phyloP scores from a whole-genome alignment of 1,140 invertebrate species.

The Drosophila eugracilis region DNA sequence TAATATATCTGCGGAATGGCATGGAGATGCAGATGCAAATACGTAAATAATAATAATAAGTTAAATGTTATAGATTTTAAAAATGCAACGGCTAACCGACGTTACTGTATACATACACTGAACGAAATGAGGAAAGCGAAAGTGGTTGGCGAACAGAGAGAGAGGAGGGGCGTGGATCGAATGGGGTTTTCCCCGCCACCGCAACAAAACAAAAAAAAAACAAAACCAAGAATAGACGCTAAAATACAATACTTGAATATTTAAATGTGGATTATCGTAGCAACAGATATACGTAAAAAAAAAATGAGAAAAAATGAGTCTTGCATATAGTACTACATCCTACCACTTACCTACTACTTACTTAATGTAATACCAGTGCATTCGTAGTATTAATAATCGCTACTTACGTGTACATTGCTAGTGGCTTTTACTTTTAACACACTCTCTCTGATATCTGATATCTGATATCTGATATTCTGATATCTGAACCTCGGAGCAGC shows the following conservation, averaged over 20 bases:
- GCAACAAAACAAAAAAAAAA: too few relatives aligned
- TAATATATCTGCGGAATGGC: constrained; percentile 51
- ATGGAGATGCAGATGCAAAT: constrained; percentile 48
- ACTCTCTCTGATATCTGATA: too few relatives aligned
- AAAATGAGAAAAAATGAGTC: constrained; percentile 20
- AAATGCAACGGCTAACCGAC: constrained; percentile 60
- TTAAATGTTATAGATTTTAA: constrained; percentile 84
- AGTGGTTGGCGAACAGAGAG: constrained; percentile 26
- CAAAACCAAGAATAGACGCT: constrained; percentile 61
- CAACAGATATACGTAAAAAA: constrained; percentile 81
- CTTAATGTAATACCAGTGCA: constrained; percentile 47
- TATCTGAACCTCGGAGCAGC: constrained; percentile 12
- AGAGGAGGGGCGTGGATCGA: constrained; percentile 47
- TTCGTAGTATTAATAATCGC: constrained; percentile 44
- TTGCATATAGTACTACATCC: constrained; percentile 62
- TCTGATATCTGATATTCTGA: too few relatives aligned
- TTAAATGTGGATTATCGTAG: constrained; percentile 79
- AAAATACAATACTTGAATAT: constrained; percentile 68
- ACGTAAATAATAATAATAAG: constrained; percentile 74
- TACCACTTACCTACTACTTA: constrained; percentile 57
- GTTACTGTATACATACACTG: constrained; percentile 63
- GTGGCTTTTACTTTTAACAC: constrained; percentile 65
- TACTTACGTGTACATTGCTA: constrained; percentile 69
- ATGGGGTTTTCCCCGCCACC: constrained; percentile 23
- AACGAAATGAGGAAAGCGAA: too few relatives aligned